A percentile compares a stretch with the other conserved stretches of the same genome.
phyloP scores from a whole-genome alignment of 2,797 vertebrate genomes.

The Danio albolineatus region DNA sequence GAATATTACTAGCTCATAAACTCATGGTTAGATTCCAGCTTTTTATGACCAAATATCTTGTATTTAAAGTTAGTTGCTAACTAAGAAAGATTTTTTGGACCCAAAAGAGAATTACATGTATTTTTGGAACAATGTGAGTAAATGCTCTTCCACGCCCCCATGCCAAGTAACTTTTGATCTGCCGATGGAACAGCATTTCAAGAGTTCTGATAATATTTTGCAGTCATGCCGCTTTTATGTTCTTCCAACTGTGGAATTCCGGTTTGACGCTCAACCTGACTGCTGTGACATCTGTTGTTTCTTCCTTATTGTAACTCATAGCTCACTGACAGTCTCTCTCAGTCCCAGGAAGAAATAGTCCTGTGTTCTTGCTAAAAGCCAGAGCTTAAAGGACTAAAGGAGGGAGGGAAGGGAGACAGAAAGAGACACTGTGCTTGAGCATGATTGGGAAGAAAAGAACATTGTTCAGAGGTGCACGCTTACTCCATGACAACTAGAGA shows the following conservation, averaged over 20 bases:
- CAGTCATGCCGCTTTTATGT: background rate
- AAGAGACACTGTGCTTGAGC: constrained; percentile 36
- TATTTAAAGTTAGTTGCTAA: constrained; percentile 4
- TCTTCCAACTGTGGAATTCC: background rate
- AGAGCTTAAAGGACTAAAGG: constrained; percentile 25
- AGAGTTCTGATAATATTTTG: constrained; percentile 1
- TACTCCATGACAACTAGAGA: constrained; percentile 64
- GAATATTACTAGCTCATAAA: constrained; percentile 11
- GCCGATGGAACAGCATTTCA: background rate
- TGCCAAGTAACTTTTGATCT: background rate
- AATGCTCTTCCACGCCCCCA: too few species aligned
- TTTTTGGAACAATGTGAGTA: too few species aligned
- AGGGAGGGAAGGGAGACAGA: constrained; percentile 24
- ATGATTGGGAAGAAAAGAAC: constrained; percentile 47
- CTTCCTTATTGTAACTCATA: constrained; percentile 18
- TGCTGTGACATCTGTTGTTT: constrained; percentile 19
- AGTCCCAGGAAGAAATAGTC: constrained; percentile 47
- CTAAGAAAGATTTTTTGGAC: background rate
- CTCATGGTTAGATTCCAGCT: background rate
- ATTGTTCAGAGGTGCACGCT: constrained; percentile 53
- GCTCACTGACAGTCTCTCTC: constrained; percentile 32
- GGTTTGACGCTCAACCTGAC: constrained; percentile 21
- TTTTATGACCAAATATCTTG: background rate
- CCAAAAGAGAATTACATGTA: background rate
- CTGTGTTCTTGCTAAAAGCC: constrained; percentile 41